Percentiles rank a stretch among this genome's conserved stretches.
phyloP scores from a whole-genome alignment of 2,797 vertebrate species.

The Oreonectes daqikongensis region DNA sequence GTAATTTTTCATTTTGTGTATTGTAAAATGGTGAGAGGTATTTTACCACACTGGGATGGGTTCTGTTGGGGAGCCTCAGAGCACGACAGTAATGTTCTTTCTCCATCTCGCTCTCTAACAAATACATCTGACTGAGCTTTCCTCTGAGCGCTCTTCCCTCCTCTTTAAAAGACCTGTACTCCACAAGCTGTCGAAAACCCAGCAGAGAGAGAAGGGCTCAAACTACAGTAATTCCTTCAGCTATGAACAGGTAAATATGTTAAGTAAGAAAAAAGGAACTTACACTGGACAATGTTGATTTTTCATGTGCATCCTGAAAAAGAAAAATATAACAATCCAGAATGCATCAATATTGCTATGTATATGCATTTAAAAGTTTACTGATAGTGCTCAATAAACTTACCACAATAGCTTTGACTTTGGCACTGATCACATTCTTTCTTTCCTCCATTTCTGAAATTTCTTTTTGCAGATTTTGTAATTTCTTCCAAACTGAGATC shows the following conservation, averaged over 20 bases:
- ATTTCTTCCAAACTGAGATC: constrained; percentile 80
- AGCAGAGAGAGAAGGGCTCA: not conserved
- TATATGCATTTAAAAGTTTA: not conserved
- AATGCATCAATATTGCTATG: not conserved
- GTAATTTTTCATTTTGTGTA: too few relatives aligned
- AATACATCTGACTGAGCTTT: constrained; percentile 71
- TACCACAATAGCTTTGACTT: constrained; percentile 78
- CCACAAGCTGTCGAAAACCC: constrained; percentile 71
- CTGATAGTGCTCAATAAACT: constrained; percentile 58
- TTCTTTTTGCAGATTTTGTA: constrained; percentile 72
- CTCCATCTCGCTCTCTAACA: constrained; percentile 74
- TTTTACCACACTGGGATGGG: constrained; percentile 85
- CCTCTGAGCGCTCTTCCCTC: constrained; percentile 77
- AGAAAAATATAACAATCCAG: not conserved
- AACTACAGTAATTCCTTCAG: not conserved
- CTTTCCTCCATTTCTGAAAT: constrained; percentile 77
- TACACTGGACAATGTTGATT: constrained; percentile 71
- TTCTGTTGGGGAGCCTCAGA: constrained; percentile 83
- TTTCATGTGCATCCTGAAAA: constrained; percentile 69
- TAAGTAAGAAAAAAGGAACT: constrained; percentile 57
- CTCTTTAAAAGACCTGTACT: constrained; percentile 70
- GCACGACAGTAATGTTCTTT: constrained; percentile 79
- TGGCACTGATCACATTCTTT: constrained; percentile 72
- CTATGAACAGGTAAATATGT: not conserved
- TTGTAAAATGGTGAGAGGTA: too few relatives aligned